A percentile compares a stretch with the other conserved stretches of the same genome.
These are phyloP conservation scores for Proisotoma minuta DNA, from an alignment of 2,888 invertebrate genomes.

Conservation along the genomic window DNA sequence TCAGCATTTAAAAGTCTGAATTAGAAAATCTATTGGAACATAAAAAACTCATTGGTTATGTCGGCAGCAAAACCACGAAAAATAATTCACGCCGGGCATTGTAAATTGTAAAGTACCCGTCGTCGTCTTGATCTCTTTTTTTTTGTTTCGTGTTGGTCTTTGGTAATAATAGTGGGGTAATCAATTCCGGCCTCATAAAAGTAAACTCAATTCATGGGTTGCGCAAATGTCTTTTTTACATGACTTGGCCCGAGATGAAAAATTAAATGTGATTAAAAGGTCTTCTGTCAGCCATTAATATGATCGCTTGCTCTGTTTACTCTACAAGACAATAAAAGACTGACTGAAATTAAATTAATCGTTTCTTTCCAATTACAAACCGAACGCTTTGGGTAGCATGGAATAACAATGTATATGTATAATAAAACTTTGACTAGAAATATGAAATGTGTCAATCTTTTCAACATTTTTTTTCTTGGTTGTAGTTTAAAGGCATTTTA, in stretches of 20 bases:
- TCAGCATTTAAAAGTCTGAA: too few species aligned
- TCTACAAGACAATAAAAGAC: conserved; percentile 3
- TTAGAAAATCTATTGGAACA: too few species aligned
- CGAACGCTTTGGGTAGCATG: not conserved
- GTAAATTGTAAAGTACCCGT: not conserved
- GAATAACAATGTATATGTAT: not conserved
- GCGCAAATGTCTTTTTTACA: not conserved
- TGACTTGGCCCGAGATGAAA: not conserved
- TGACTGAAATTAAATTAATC: not conserved
- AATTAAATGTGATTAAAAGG: conserved; percentile 14
- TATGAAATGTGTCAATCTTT: not conserved
- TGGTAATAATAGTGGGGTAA: too few species aligned
- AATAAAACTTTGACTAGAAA: not conserved
- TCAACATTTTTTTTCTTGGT: not conserved
- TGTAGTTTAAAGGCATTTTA: too few species aligned
- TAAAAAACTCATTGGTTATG: too few species aligned
- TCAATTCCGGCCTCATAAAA: conserved; percentile 7
- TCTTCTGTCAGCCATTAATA: conserved; percentile 9
- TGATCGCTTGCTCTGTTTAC: not conserved
- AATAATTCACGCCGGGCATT: too few species aligned
- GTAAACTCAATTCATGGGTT: not conserved
- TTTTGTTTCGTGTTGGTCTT: too few species aligned
- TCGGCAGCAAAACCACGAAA: too few species aligned
- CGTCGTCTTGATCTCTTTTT: not conserved
- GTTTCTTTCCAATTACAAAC: not conserved